phyloP scores from a whole-genome alignment of 2,888 invertebrate species.

The Pachymerium ferrugineum region DNA sequence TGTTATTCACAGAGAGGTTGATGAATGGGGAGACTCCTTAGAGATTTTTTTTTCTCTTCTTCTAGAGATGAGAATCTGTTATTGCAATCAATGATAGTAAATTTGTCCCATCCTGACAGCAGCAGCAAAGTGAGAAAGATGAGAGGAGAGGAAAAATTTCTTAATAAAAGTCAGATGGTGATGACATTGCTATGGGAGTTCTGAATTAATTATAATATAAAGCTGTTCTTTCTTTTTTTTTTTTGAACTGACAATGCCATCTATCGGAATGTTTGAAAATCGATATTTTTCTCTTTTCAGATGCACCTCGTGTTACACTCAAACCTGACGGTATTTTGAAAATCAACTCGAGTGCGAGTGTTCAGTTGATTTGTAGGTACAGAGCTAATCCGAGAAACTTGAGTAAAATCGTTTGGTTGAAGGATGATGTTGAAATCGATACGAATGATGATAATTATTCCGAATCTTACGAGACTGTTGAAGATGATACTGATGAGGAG shows the following conservation, averaged over 20 bases:
- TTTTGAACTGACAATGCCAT: too few relatives aligned
- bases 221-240: too few relatives aligned
- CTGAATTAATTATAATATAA: too few relatives aligned
- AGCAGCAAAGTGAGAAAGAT: neutral
- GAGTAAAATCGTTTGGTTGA: neutral
- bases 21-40: slow-evolving; percentile 5
- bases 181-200: too few relatives aligned
- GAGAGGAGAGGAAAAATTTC: neutral
- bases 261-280: too few relatives aligned
- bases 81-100: slow-evolving; percentile 21
- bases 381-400: slow-evolving; percentile 17
- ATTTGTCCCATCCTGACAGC: neutral
- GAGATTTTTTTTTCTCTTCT: neutral
- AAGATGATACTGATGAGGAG: neutral
- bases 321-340: neutral
- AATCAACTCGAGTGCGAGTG: neutral
- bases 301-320: neutral
- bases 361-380: neutral
- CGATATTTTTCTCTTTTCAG: neutral
- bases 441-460: neutral
- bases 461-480: neutral
- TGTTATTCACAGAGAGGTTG: slow-evolving; percentile 13
- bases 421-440: neutral
- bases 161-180: too few relatives aligned
- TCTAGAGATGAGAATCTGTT: neutral